Evolutionary conservation across 2,797 vertebrate species (phyloP).

Genomic region (Amniataba percoides): DNA sequence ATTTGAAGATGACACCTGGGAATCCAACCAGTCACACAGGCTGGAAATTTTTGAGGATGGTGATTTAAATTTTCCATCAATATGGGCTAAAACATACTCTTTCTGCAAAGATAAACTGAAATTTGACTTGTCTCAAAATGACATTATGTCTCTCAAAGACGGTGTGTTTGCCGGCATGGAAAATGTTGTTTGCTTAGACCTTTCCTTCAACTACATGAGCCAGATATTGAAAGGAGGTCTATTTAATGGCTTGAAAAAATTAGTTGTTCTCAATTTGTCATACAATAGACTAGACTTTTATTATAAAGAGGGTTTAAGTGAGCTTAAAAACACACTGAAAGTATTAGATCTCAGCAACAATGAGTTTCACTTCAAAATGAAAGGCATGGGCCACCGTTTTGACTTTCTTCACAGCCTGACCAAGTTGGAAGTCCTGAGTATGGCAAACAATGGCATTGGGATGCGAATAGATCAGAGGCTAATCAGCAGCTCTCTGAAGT

Average conservation of each 20-base stretch:
- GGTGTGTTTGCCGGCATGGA: slow-evolving; percentile 84
- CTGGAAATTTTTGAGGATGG: slow-evolving; percentile 8
- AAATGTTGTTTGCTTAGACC: slow-evolving; percentile 83
- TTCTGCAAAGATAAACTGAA: slow-evolving; percentile 64
- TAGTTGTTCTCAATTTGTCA: slow-evolving; percentile 84
- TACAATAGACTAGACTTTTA: slow-evolving; percentile 89
- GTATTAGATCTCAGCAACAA: slow-evolving; percentile 87
- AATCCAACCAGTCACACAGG: slow-evolving; percentile 33
- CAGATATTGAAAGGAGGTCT: slow-evolving; percentile 74
- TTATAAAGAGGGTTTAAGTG: slow-evolving; percentile 75
- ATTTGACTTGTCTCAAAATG: slow-evolving; percentile 88
- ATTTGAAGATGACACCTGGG: slow-evolving; percentile 17
- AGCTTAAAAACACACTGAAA: slow-evolving; percentile 81
- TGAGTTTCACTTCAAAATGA: slow-evolving; percentile 87
- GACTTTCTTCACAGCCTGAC: slow-evolving; percentile 79
- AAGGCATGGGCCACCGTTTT: slow-evolving; percentile 86
- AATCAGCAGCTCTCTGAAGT: slow-evolving; percentile 81
- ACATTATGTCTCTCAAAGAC: slow-evolving; percentile 79
- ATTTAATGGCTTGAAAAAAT: slow-evolving; percentile 75
- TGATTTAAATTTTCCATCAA: slow-evolving; percentile 31
- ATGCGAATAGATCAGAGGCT: slow-evolving; percentile 80
- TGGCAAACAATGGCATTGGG: slow-evolving; percentile 86
- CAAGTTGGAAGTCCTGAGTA: slow-evolving; percentile 80
- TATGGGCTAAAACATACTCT: slow-evolving; percentile 59
- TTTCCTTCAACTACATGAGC: slow-evolving; percentile 89